Conservation (phyloP, 1,140 invertebrate species). For the Bilobella aurantiaca region DNA sequence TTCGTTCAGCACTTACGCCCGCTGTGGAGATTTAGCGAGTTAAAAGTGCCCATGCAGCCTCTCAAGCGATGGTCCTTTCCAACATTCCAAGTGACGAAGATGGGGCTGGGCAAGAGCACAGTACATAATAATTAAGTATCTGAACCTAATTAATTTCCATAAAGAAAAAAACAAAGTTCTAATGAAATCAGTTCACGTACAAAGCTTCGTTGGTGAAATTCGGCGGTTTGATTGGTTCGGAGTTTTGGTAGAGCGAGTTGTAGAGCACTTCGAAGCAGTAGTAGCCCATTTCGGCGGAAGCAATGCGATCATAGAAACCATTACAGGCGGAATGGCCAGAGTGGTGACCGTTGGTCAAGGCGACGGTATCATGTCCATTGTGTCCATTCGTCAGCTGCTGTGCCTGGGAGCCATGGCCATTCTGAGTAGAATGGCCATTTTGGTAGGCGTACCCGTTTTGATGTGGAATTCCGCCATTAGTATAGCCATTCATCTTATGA, state of each 20-base stretch:
- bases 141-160: conserved; percentile 4
- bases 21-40: conserved; percentile 82
- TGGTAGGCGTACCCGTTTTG: conserved; percentile 15
- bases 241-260: conserved; percentile 80
- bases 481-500: conserved; percentile 10
- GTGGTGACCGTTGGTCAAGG: background rate
- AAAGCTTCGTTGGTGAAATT: conserved; percentile 88
- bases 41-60: conserved; percentile 93
- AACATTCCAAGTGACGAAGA: conserved; percentile 98
- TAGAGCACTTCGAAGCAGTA: conserved; percentile 97
- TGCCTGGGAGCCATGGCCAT: conserved; percentile 12
- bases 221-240: conserved; percentile 68
- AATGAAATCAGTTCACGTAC: conserved; percentile 55
- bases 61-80: conserved; percentile 80
- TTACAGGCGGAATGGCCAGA: background rate
- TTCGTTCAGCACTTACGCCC: conserved; percentile 54
- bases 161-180: background rate
- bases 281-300: conserved; percentile 90
- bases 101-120: conserved; percentile 61
- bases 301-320: conserved; percentile 50
- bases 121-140: conserved; percentile 13
- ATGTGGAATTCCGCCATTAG: too few relatives aligned
- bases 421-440: conserved; percentile 16
- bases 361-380: background rate
- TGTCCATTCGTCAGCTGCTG: conserved; percentile 15